Evolutionary conservation across 2,113 vertebrate species (phyloP).

Genomic region (Alaudala cheleensis): DNA sequence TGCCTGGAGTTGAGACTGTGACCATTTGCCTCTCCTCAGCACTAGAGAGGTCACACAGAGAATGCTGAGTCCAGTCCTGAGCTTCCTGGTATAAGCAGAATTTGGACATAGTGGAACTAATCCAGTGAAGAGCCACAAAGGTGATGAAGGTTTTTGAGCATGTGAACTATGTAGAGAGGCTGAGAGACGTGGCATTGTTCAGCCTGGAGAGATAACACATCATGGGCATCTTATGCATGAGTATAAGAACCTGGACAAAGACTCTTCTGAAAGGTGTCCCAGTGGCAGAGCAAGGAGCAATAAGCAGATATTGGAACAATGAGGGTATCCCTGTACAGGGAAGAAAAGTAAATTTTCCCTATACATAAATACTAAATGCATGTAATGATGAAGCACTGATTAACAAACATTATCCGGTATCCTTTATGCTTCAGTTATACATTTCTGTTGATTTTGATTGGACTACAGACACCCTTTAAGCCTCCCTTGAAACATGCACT

Average conservation of each 20-base stretch:
- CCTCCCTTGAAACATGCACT: background rate
- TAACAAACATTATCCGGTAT: background rate
- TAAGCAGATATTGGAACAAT: background rate
- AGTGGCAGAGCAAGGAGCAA: background rate
- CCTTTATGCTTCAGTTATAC: background rate
- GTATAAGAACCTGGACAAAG: background rate
- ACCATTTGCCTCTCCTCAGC: background rate
- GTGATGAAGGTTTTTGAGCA: background rate
- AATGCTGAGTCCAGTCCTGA: background rate
- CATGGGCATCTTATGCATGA: accelerated
- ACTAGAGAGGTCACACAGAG: background rate
- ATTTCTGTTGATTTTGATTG: background rate
- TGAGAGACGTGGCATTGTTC: background rate
- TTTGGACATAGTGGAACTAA: background rate
- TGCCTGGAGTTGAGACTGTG: background rate
- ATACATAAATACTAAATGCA: background rate
- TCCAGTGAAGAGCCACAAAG: background rate
- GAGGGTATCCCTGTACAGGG: background rate
- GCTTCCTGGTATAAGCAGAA: background rate
- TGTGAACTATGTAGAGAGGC: background rate
- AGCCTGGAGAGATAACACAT: background rate
- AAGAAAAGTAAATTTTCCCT: background rate
- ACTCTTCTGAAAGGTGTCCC: background rate
- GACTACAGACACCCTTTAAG: background rate
- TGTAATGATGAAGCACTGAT: background rate